Conservation (phyloP, 2,888 invertebrate species). For the Ormyrus thymus region DNA sequence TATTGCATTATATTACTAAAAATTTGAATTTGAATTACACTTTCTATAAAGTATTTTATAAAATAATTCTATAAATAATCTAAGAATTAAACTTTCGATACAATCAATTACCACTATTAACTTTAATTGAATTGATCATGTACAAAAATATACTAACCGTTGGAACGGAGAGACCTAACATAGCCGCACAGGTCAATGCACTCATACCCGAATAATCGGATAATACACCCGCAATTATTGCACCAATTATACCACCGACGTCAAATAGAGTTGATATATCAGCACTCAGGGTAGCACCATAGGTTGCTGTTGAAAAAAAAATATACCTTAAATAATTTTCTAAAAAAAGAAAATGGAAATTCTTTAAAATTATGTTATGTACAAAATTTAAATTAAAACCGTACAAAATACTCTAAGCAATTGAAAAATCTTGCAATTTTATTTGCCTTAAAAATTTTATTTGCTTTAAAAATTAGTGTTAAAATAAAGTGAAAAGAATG, state of each 20-base stretch:
- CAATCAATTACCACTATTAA: background rate
- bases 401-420: background rate
- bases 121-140: constrained; percentile 10
- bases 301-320: constrained; percentile 35
- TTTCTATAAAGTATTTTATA: no score
- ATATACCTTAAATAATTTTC: background rate
- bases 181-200: constrained; percentile 89
- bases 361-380: background rate
- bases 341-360: background rate
- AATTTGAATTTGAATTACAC: no score
- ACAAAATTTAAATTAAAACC: background rate
- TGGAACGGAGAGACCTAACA: constrained; percentile 89
- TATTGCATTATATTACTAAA: no score
- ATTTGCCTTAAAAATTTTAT: background rate
- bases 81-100: no score
- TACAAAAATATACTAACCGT: constrained; percentile 78
- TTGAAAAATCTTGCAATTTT: background rate
- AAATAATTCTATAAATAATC: no score
- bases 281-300: constrained; percentile 73
- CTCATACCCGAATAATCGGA: constrained; percentile 90
- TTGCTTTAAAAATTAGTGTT: background rate
- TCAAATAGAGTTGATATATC: constrained; percentile 89
- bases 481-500: constrained; percentile 11
- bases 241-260: constrained; percentile 93
- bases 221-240: constrained; percentile 89